phyloP scores from a whole-genome alignment of 64 coral and sea anemone genomes.

The Trachythela sp. region DNA sequence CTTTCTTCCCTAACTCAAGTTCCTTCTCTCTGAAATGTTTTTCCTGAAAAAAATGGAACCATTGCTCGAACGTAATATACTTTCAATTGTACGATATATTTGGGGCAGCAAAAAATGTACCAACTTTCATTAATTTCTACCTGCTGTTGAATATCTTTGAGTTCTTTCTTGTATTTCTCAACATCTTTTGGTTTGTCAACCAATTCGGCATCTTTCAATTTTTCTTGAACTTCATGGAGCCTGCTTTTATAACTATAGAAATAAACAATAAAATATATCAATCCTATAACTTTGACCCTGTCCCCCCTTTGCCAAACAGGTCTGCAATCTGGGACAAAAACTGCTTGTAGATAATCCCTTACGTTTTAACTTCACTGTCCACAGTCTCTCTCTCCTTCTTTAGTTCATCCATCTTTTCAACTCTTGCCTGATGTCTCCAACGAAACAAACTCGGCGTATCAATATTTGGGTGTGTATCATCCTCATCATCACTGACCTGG shows the following conservation, averaged over 20 bases:
- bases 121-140: background rate
- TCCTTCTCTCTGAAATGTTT: constrained; percentile 3
- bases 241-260: constrained; percentile 58
- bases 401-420: constrained; percentile 88
- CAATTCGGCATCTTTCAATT: constrained; percentile 39
- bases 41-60: background rate
- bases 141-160: constrained; percentile 60
- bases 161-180: constrained; percentile 29
- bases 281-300: too few relatives aligned
- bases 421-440: constrained; percentile 89
- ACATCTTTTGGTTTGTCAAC: constrained; percentile 38
- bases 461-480: constrained; percentile 97
- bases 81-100: too few relatives aligned
- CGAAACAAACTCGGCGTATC: constrained; percentile 94
- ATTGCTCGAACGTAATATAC: background rate
- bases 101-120: too few relatives aligned
- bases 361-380: constrained; percentile 58
- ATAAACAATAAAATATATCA: background rate
- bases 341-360: background rate
- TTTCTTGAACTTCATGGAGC: constrained; percentile 54
- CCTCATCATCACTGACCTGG: constrained; percentile 96
- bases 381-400: constrained; percentile 65
- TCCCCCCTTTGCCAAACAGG: too few relatives aligned
- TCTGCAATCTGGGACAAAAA: too few relatives aligned
- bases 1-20: background rate